Base-by-base conservation (phyloP, 2,888 invertebrate species). In the Timema cristinae region DNA sequence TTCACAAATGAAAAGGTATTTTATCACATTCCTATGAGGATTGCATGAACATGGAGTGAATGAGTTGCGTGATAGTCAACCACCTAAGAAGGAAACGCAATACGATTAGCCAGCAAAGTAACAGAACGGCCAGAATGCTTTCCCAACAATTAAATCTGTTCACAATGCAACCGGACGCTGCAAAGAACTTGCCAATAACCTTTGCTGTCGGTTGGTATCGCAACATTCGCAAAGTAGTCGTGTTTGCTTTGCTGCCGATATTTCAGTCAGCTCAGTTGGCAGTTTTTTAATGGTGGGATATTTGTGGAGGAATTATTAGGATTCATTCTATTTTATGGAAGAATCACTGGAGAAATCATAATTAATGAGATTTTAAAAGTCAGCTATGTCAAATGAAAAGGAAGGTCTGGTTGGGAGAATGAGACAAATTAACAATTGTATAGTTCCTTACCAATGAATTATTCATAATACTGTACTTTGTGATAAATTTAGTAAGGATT, bases 321-420 rank as follows among this genome's bases (percentile, higher is more conserved):
- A 59, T 2, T 59, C 4, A 13, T 13, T 2, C 6, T 32, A 11
- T 6, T 59, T 8, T 13, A 59, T 63, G 16, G 47, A 1, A 63
- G 63, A 32, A 63, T 32, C 47, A 63, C 47, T 63, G 63, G 63
- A 63, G 63, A 63, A 63, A 63, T 63, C 6, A 32, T 63, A 47
- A 47, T 63, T 47, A 63, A 63, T 32, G 47, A 32, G 63, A 63
- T 47, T 63, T 63, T 32, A 16, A 63, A 63, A 16, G 8, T 32
- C 59, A 59, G 10, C 59, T 16, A 59, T 59, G 59, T n/a, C 8
- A 59, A 59, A 6, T 59, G 59, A 59, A 59, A 59, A 59, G 54
- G 54, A 54, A 59, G 59, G 59, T 9, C n/a, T 59, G 59, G n/a
- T 59, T 59, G 59, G 15, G 32, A 6, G 6, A 59, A 15, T 15